These are phyloP conservation scores for Galendromus occidentalis DNA, from an alignment of 1,140 invertebrate species.

Conservation along the genomic window DNA sequence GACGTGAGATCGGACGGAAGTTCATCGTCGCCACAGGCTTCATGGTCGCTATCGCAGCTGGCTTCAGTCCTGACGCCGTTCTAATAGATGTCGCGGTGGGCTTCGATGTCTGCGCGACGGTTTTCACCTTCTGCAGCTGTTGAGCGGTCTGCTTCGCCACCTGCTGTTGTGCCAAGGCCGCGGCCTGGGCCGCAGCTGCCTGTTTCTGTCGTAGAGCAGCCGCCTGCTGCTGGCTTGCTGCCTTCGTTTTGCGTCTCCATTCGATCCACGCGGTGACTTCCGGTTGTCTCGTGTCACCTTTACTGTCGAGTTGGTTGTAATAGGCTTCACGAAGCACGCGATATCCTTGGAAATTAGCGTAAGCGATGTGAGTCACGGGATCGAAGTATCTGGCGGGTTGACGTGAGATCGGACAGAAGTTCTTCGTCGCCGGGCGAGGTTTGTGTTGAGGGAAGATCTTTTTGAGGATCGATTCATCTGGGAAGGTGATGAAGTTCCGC, in stretches of 20 bases:
- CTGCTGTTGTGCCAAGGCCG: background rate
- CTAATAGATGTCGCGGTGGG: background rate
- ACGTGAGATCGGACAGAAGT: constrained; percentile 36
- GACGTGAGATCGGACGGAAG: constrained; percentile 35
- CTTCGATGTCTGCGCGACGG: background rate
- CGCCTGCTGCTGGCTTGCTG: constrained; percentile 12
- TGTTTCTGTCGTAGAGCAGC: constrained; percentile 7
- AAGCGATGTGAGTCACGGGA: constrained; percentile 68
- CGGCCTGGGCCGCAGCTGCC: background rate
- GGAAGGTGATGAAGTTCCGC: constrained; percentile 70
- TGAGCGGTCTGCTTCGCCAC: background rate
- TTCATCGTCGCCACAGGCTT: constrained; percentile 17
- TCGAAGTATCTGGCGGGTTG: constrained; percentile 73
- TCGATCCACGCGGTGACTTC: constrained; percentile 46
- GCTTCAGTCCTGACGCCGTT: background rate
- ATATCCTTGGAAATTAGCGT: constrained; percentile 62
- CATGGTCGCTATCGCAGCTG: background rate
- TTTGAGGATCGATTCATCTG: constrained; percentile 54
- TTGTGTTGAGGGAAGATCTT: constrained; percentile 41
- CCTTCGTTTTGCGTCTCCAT: constrained; percentile 35
- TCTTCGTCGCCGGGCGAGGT: constrained; percentile 33
- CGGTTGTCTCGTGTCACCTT: constrained; percentile 35
- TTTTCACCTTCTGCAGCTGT: background rate
- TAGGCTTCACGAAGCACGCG: constrained; percentile 69
- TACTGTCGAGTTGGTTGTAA: constrained; percentile 59